phyloP scores from a whole-genome alignment of 2,113 vertebrate genomes.

The Bubalus kerabau region DNA sequence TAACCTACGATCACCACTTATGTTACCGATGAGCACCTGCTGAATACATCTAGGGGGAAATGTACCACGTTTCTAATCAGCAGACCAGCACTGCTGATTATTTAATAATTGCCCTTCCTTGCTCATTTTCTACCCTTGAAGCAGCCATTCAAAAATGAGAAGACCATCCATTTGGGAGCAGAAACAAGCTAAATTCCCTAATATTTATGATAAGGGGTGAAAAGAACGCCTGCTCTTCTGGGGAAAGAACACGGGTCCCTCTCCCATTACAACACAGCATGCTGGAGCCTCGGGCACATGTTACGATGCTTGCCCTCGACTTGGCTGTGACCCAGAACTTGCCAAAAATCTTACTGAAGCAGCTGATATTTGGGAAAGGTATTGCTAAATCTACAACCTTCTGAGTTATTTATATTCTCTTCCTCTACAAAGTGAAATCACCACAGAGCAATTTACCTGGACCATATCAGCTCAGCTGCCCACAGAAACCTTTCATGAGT shows the following conservation, averaged over 20 bases:
- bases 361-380: neutral
- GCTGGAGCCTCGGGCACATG: neutral
- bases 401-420: neutral
- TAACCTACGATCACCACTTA: neutral
- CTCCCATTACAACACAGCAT: neutral
- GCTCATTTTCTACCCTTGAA: neutral
- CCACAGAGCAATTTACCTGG: constrained; percentile 52
- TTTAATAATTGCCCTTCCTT: neutral
- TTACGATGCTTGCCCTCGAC: neutral
- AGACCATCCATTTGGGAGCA: neutral
- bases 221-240: neutral
- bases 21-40: neutral
- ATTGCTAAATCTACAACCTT: neutral
- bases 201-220: neutral
- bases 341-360: neutral
- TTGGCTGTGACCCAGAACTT: neutral
- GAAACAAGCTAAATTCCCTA: neutral
- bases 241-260: neutral
- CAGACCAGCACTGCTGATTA: neutral
- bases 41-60: neutral
- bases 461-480: constrained; percentile 9
- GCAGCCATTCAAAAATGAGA: neutral
- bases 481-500: constrained; percentile 19
- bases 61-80: neutral
- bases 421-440: constrained; percentile 30